Base-by-base conservation (phyloP, 2,113 vertebrate genomes). In the Acanthochromis polyacanthus region DNA sequence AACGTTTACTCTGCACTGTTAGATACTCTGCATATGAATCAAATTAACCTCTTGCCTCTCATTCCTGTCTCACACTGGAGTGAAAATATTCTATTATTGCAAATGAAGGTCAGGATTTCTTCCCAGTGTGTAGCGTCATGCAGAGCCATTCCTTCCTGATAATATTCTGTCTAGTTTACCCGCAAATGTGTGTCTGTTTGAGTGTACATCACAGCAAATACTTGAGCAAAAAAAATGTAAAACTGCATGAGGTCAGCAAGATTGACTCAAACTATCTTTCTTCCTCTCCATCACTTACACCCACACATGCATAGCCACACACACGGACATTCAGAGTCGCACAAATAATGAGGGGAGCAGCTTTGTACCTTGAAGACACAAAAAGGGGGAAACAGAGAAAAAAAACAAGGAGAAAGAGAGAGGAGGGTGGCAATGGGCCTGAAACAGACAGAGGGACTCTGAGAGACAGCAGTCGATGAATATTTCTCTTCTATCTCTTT, bases 401-500 rank as follows among this genome's bases (percentile, higher is more conserved):
- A 72, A 14, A 53, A 43, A 72, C 12, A 61, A 16, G 80, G 32
- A 69, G 17, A 78, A 25, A 78, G 58, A 40, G 48, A 45, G 51
- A 58, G 32, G 62, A 53, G 63, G 23, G 14, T 76, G 55, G 73
- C 71, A 81, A 23, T 10, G 55, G 40, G 58, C 60, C 64, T 62
- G 77, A 70, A 75, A 76, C 46, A 72, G 64, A 77, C 52, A 66
- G 67, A 60, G 55, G 50, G 75, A 68, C 38, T 71, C 75, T 66
- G 56, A 59, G 77, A 84, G 53, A 86, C 55, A 46, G 43, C 63
- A 43, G 55, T 64, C 83, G 70, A 86, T 83, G 52, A 85, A 89
- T 89, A 88, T 89, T 89, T 88, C 83, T 86, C 83, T 87, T 86
- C 85, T 38, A 85, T 89, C 75, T 89, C 58, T 58, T 59, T 73